Conservation (phyloP, 2,888 invertebrate species). For the Chalcosyrphus nemorum region DNA sequence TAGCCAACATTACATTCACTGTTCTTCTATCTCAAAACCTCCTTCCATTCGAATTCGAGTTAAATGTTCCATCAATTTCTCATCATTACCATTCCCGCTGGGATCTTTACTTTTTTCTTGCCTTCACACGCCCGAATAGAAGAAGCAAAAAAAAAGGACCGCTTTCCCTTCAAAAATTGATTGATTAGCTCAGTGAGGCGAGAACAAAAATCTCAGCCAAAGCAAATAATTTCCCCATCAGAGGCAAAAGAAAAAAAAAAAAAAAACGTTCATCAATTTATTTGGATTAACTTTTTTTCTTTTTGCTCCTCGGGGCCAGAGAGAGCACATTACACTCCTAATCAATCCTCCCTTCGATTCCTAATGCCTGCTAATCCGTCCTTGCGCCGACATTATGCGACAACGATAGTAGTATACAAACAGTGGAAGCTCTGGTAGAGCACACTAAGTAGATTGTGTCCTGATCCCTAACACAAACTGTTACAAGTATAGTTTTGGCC, state of each 20-base stretch:
- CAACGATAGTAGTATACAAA: slow-evolving; percentile 3
- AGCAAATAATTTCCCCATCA: slow-evolving; percentile 54
- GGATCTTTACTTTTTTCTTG: neutral
- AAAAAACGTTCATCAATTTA: slow-evolving; percentile 51
- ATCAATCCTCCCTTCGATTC: slow-evolving; percentile 41
- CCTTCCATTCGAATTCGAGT: neutral
- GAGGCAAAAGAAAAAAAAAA: too few species aligned
- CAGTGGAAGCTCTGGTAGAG: neutral
- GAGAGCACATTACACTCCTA: slow-evolving; percentile 31
- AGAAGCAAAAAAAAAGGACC: neutral
- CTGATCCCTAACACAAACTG: slow-evolving; percentile 18
- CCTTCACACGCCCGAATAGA: neutral
- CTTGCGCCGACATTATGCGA: slow-evolving; percentile 24
- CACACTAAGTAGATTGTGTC: slow-evolving; percentile 31
- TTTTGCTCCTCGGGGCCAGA: neutral
- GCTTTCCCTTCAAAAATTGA: slow-evolving; percentile 8
- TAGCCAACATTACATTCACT: neutral
- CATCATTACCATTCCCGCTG: slow-evolving; percentile 19
- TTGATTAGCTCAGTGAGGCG: slow-evolving; percentile 30
- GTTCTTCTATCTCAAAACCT: neutral
- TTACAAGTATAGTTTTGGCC: slow-evolving; percentile 1
- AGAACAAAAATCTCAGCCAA: slow-evolving; percentile 32
- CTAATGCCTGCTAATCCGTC: slow-evolving; percentile 39
- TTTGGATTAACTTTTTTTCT: slow-evolving; percentile 42
- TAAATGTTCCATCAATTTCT: slow-evolving; percentile 37